Conservation (phyloP, 30 jellyfish, hydroid and myxozoan species). For the Nemopilema nomurai region DNA sequence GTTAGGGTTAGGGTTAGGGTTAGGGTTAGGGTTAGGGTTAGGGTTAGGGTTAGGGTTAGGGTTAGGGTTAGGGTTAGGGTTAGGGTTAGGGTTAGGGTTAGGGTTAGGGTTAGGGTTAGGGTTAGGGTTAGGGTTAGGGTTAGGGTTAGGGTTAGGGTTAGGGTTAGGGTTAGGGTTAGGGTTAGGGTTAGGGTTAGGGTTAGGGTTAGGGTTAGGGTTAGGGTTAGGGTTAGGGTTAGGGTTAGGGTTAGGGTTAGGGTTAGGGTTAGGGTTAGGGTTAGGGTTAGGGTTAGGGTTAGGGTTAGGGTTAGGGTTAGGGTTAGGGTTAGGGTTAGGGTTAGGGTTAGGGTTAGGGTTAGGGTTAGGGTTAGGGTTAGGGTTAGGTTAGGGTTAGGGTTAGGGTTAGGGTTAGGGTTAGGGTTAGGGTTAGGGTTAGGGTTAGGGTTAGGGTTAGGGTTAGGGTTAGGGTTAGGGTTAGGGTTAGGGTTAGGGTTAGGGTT, state of each 20-base stretch:
- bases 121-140: constrained; percentile 9
- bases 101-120: constrained; percentile 33
- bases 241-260: constrained; percentile 1
- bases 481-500: constrained; percentile 30
- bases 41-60: constrained; percentile 41
- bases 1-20: constrained; percentile 68
- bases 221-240: background rate
- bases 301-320: background rate
- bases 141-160: constrained; percentile 12
- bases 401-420: constrained; percentile 24
- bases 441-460: constrained; percentile 30
- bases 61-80: constrained; percentile 23
- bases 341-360: too few relatives aligned
- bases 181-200: too few relatives aligned
- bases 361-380: background rate
- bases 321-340: constrained; percentile 12
- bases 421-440: constrained; percentile 4
- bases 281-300: background rate
- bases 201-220: constrained; percentile 14
- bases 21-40: constrained; percentile 60
- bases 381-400: constrained; percentile 28
- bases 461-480: constrained; percentile 25
- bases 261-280: background rate
- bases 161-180: too few relatives aligned
- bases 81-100: constrained; percentile 7